Evolutionary conservation across 2,797 vertebrate species (phyloP), one percentile per base, ranked within the genome.

Genomic region (Eremophila alpestris): DNA sequence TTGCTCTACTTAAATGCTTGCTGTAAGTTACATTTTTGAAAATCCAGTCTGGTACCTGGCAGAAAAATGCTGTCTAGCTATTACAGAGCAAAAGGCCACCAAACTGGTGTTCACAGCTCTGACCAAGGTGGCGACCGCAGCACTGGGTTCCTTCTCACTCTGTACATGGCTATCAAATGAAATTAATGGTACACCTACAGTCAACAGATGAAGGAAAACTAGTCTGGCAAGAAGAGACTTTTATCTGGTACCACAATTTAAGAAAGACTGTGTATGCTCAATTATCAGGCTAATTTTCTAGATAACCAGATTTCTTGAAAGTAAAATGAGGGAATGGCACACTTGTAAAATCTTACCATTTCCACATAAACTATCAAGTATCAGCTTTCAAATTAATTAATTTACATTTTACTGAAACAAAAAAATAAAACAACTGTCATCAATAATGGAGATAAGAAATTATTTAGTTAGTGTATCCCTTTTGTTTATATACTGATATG

Each of bases 41-140:
- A 98, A 96, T 92, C 62, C 78, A 95, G 40, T 93, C 68, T 91
- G 73, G 56, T 85, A 54, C 62, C 78, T 95, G 63, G 64, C 65
- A 88, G 78, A 89, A 64, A 36, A 92, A 94, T 87, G 93, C n/a
- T 95, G 80, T 73, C 79, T 58, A 23, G 63, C 52, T 73, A 43
- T 75, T 84, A 83, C 10, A 45, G 73, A 97, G 77, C 80, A 93
- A 97, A 96, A 94, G 60, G 75, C 85, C 74, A 90, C 20, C 51
- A 65, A 90, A 77, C 11, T 27, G 20, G 10, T 58, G 32, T 65
- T 51, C 71, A 58, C 40, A 68, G 38, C 23, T 27, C 82, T 96
- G 75, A 22, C 86, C 75, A 76, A 95, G 54, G 56, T 92, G 76
- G 59, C 94, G 86, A 83, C 75, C 65, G 89, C 2, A 90, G 51